A percentile compares a stretch with the other conserved stretches of the same genome.
These are phyloP conservation scores for Atlantisia rogersi DNA, from an alignment of 2,113 vertebrate genomes.

Conservation along the genomic window DNA sequence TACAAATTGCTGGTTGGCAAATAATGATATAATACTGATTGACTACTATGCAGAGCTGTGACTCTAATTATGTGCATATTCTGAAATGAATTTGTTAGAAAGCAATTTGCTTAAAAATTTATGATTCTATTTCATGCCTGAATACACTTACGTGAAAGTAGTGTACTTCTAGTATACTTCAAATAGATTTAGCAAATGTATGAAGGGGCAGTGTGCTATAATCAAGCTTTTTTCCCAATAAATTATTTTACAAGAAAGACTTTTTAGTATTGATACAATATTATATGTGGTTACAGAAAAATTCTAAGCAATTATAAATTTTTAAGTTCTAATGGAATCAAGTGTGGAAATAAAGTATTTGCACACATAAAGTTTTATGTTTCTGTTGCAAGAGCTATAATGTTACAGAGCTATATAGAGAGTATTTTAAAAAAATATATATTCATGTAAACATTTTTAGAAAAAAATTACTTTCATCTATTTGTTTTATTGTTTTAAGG, in stretches of 20 bases:
- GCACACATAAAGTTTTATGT: neutral
- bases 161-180: constrained; percentile 14
- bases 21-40: constrained; percentile 1
- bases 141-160: constrained; percentile 21
- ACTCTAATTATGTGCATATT: constrained; percentile 17
- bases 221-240: neutral
- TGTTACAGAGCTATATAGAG: neutral
- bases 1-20: neutral
- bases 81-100: constrained; percentile 57
- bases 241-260: neutral
- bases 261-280: neutral
- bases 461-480: neutral
- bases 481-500: neutral
- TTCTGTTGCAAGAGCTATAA: neutral
- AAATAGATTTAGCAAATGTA: constrained; percentile 13
- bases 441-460: neutral
- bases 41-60: neutral
- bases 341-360: neutral
- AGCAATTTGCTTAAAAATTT: constrained; percentile 37
- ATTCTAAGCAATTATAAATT: neutral
- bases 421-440: neutral
- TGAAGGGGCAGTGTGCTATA: neutral
- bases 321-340: neutral
- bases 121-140: constrained; percentile 48
- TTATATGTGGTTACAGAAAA: neutral